Conservation (phyloP, 2,113 vertebrate species). For the Climacteris rufus region DNA sequence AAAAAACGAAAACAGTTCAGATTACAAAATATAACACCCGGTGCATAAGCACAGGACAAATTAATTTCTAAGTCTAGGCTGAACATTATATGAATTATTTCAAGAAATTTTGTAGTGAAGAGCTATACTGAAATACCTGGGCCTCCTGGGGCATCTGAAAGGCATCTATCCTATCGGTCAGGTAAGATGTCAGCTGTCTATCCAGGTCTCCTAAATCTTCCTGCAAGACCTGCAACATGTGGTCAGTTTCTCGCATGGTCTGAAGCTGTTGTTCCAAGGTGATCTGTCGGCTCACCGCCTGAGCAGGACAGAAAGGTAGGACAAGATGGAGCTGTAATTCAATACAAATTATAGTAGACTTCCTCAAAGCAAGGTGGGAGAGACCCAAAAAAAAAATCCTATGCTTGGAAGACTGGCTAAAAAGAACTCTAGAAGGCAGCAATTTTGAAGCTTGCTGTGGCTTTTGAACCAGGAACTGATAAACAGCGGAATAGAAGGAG, state of each 20-base stretch:
- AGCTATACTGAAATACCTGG: conserved; percentile 76
- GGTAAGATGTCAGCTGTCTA: conserved; percentile 88
- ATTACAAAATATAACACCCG: not conserved
- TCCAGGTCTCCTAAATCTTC: conserved; percentile 88
- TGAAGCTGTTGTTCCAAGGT: conserved; percentile 88
- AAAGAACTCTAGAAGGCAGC: not conserved
- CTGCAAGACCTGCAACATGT: conserved; percentile 84
- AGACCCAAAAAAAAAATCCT: not conserved
- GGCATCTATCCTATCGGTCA: conserved; percentile 93
- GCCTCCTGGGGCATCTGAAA: conserved; percentile 92
- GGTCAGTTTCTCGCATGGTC: conserved; percentile 81
- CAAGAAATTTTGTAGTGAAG: not conserved
- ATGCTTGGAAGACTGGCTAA: not conserved
- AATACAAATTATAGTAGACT: not conserved
- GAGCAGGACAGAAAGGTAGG: not conserved
- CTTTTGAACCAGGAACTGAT: not conserved
- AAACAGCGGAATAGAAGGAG: not conserved
- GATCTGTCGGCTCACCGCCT: conserved; percentile 89
- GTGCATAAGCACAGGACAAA: not conserved
- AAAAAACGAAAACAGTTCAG: not conserved
- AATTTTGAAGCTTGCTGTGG: not conserved
- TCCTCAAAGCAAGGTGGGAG: not conserved
- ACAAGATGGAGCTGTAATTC: not conserved
- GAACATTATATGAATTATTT: not conserved
- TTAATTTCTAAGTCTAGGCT: not conserved